These are phyloP conservation scores for Xerus inauris DNA, from an alignment of 2,113 vertebrate genomes.

Conservation along the genomic window DNA sequence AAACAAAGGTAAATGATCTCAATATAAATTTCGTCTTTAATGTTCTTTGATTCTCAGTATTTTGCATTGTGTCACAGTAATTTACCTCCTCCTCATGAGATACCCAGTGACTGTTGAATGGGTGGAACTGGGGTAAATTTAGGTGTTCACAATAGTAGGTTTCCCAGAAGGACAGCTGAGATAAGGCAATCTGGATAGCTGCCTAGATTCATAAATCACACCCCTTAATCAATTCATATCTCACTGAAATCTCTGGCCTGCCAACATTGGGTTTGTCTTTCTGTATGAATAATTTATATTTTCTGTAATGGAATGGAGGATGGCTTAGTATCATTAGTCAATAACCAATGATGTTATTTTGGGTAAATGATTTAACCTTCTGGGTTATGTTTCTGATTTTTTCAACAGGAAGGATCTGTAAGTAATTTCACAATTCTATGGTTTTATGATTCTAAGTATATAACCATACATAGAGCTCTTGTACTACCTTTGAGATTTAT, in stretches of 20 bases:
- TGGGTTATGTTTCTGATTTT: neutral
- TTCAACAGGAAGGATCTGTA: slow-evolving; percentile 21
- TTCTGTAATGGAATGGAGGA: slow-evolving; percentile 59
- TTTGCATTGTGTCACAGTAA: slow-evolving; percentile 29
- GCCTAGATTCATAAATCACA: slow-evolving; percentile 73
- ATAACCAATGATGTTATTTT: slow-evolving; percentile 67
- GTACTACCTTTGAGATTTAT: slow-evolving; percentile 35
- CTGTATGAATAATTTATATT: slow-evolving; percentile 72
- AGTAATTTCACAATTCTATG: slow-evolving; percentile 54
- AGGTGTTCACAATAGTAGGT: neutral
- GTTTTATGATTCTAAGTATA: slow-evolving; percentile 49
- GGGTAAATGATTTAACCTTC: slow-evolving; percentile 62
- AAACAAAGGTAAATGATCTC: slow-evolving; percentile 15
- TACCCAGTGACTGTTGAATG: slow-evolving; percentile 21
- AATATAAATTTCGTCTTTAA: neutral
- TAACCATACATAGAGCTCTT: neutral
- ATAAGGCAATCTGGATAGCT: slow-evolving; percentile 69
- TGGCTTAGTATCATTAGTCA: slow-evolving; percentile 51
- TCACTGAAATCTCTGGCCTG: slow-evolving; percentile 70
- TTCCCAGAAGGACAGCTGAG: slow-evolving; percentile 62
- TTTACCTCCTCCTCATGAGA: neutral
- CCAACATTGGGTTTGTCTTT: slow-evolving; percentile 71
- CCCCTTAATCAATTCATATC: slow-evolving; percentile 59
- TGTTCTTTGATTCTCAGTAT: slow-evolving; percentile 29
- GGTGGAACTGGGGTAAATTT: slow-evolving; percentile 61